Percentiles rank a stretch among this genome's conserved stretches.
Conservation (phyloP, 2,797 vertebrate species). For the Setipinna tenuifilis region DNA sequence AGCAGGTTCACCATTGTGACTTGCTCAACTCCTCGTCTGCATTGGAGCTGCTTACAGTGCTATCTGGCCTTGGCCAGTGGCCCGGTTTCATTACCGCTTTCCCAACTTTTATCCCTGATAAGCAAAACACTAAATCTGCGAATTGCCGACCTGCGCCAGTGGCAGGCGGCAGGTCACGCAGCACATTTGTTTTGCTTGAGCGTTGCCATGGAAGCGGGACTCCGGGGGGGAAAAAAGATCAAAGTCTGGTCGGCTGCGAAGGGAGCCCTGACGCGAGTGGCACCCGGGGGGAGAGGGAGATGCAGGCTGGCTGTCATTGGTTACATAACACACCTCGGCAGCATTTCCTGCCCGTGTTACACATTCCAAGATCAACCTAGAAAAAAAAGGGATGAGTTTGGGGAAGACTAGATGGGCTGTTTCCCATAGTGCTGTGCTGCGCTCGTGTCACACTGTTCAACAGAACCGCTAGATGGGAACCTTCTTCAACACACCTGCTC, state of each 20-base stretch:
- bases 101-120: neutral
- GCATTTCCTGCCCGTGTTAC: constrained; percentile 27
- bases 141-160: neutral
- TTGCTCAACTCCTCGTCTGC: neutral
- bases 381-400: neutral
- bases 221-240: constrained; percentile 53
- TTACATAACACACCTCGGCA: constrained; percentile 22
- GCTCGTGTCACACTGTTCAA: too few relatives aligned
- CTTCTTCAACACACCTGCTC: neutral
- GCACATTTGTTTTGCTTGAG: constrained; percentile 49
- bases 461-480: neutral
- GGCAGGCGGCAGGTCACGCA: constrained; percentile 7
- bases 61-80: neutral
- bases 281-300: neutral
- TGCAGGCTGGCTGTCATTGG: neutral
- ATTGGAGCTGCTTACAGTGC: neutral
- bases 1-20: neutral
- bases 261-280: constrained; percentile 34
- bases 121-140: neutral
- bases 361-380: neutral
- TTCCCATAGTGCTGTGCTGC: too few relatives aligned
- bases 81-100: neutral
- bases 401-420: neutral
- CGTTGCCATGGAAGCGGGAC: constrained; percentile 62
- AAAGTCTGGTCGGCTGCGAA: constrained; percentile 60